Evolutionary conservation across 2,888 invertebrate species (phyloP), one percentile per base, ranked within the genome.

Genomic region (Tinea semifulvella): DNA sequence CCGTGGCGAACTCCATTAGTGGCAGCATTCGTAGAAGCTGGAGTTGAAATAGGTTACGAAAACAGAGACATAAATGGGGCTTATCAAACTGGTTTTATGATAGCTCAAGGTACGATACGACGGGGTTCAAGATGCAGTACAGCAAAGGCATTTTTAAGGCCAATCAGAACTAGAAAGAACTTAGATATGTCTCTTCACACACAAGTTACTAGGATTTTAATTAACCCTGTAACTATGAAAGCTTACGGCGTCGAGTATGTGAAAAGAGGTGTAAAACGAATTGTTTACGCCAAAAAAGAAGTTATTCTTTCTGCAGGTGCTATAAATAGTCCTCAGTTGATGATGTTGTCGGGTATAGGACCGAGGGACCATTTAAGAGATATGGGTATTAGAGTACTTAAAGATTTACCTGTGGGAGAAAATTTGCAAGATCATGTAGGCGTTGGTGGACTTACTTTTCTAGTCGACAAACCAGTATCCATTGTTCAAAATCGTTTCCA

Each of bases 361-460:
- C 91, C 92, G 0, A 77, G 81, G 44, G 72, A 86, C 10, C 92
- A 94, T 54, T 73, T 94, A 8, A 69, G 75, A 49, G 80, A 87
- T 38, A 76, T 89, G 1, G 89, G 89, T 2, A 90, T 95, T 39
- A 85, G 85, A 5, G 86, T 92, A 0, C 55, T 94, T 1, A 87
- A 87, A 58, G 89, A 95, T 67, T 75, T 92, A 35, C 85, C 85
- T 0, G 92, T 89, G 0, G 93, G 93, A 0, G 87, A 91, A 56
- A 93, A 94, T 60, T 74, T 94, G 38, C 94, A 94, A 67, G 94
- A 94, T 65, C 94, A 94, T 63, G 91, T 94, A 1, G 94, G 91
- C 10, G 91, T 92, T 77, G 93, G 92, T 22, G 93, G 92, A 1
- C 56, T 91, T 45, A 90, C 91, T 1, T 92, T 91, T 62, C 65